Conservation (phyloP, 2,888 invertebrate genomes). For the Erpobdella octoculata region DNA sequence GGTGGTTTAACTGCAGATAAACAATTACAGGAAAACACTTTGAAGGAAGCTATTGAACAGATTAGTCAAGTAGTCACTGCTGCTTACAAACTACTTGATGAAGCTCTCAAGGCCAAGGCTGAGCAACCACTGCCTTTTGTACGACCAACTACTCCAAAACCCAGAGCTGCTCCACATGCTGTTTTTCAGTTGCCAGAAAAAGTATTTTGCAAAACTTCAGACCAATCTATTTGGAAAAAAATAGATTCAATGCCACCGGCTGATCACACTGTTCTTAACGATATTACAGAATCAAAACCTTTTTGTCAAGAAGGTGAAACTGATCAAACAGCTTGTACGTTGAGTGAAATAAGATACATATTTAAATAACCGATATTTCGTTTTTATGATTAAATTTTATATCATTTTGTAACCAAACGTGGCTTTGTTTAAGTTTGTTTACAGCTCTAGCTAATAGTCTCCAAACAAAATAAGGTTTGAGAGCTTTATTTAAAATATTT, state of each 20-base stretch:
- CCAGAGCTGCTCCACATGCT: too few relatives aligned
- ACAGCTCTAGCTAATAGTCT: too few relatives aligned
- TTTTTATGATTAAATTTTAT: too few relatives aligned
- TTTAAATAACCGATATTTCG: too few relatives aligned
- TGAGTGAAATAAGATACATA: background rate
- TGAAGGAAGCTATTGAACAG: background rate
- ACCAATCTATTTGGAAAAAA: background rate
- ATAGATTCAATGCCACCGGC: background rate
- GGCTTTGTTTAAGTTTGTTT: too few relatives aligned
- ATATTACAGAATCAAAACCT: too few relatives aligned
- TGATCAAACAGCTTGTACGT: background rate
- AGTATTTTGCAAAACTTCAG: background rate
- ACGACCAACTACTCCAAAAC: too few relatives aligned
- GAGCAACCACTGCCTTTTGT: background rate
- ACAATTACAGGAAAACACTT: too few relatives aligned
- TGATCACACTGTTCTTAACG: background rate
- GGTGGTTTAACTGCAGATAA: too few relatives aligned
- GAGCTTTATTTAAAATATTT: too few relatives aligned
- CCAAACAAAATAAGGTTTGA: too few relatives aligned
- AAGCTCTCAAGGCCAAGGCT: background rate
- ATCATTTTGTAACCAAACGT: too few relatives aligned
- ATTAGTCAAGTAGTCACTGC: background rate
- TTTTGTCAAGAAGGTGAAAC: background rate
- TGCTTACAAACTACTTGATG: background rate
- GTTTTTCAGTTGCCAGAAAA: background rate